Percentiles rank a stretch among this genome's conserved stretches.
These are phyloP conservation scores for Drosophila multiciliata DNA, from an alignment of 2,888 invertebrate genomes.

Conservation along the genomic window DNA sequence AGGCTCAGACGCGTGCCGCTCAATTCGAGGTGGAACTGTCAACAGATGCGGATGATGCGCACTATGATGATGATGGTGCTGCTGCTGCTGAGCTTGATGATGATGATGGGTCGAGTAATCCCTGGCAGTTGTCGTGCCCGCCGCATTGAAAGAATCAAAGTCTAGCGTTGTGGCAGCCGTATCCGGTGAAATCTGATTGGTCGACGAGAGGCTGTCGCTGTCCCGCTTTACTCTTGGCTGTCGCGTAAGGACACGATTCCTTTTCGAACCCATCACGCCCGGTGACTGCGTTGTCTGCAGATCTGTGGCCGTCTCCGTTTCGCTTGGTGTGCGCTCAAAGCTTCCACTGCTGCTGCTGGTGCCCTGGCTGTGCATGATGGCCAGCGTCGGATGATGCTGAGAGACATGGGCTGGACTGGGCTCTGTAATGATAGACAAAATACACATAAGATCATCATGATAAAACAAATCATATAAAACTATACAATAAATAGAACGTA, in stretches of 20 bases:
- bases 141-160: conserved; percentile 81
- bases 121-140: conserved; percentile 60
- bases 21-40: conserved; percentile 86
- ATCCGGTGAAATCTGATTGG: conserved; percentile 83
- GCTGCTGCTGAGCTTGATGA: conserved; percentile 42
- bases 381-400: conserved; percentile 49
- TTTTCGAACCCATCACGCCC: conserved; percentile 86
- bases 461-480: neutral
- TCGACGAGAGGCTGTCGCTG: conserved; percentile 85
- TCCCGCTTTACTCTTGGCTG: conserved; percentile 89
- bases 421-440: conserved; percentile 49
- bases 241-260: conserved; percentile 88
- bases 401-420: conserved; percentile 60
- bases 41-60: conserved; percentile 82
- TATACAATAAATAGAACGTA: neutral
- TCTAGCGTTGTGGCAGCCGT: conserved; percentile 73
- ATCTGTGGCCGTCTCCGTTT: conserved; percentile 46
- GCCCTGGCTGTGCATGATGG: conserved; percentile 67
- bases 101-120: conserved; percentile 72
- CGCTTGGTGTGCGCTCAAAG: conserved; percentile 60
- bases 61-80: conserved; percentile 52
- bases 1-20: conserved; percentile 87
- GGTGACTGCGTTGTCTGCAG: conserved; percentile 48
- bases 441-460: neutral
- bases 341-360: conserved; percentile 59